Conservation (phyloP, 1,140 invertebrate species). For the Phthorimaea operculella region DNA sequence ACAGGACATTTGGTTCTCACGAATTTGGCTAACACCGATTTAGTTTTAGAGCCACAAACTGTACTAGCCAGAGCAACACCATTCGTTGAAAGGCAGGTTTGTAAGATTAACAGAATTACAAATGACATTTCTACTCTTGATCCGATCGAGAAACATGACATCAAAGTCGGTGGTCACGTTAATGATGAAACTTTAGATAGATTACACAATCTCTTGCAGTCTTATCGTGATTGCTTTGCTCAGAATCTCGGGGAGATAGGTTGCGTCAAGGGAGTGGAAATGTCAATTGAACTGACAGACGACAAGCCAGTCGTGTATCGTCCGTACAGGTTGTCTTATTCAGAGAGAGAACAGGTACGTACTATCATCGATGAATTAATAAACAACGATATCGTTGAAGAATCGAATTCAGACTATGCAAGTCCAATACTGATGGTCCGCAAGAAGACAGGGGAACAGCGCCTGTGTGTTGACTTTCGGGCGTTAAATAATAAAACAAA, state of each 20-base stretch:
- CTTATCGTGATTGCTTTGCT: constrained; percentile 5
- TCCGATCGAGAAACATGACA: neutral
- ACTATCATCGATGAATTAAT: neutral
- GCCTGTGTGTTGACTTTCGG: constrained; percentile 40
- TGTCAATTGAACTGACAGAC: constrained; percentile 6
- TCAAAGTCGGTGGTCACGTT: neutral
- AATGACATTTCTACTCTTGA: neutral
- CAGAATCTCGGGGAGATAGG: neutral
- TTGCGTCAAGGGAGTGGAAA: neutral
- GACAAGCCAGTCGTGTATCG: constrained; percentile 4
- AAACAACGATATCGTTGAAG: constrained; percentile 1
- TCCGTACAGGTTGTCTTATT: neutral
- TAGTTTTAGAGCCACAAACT: neutral
- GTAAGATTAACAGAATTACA: neutral
- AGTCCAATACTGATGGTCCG: constrained; percentile 26
- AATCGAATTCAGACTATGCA: constrained; percentile 18
- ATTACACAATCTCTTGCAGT: neutral
- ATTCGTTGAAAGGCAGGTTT: neutral
- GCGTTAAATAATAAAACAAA: constrained; percentile 21
- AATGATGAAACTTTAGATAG: neutral
- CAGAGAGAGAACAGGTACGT: constrained; percentile 3
- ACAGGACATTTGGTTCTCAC: neutral
- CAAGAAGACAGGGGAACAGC: constrained; percentile 26
- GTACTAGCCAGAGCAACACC: constrained; percentile 2
- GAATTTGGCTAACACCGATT: neutral